Percentiles rank a stretch among this genome's conserved stretches.
Conservation (phyloP, 1,140 invertebrate genomes). For the Drosophila dunni region DNA sequence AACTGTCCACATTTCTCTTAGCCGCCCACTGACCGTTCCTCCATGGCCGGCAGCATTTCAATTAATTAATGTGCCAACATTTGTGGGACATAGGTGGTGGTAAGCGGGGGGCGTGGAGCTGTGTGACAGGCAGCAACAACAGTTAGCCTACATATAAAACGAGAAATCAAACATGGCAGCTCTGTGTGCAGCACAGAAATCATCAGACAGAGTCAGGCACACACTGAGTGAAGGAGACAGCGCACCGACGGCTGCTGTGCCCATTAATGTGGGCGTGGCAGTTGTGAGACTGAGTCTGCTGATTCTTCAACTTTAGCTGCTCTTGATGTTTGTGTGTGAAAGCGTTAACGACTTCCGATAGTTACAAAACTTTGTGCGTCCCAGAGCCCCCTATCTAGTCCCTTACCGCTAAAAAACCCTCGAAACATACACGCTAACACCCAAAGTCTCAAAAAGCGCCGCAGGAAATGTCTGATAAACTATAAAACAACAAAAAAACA, state of each 20-base stretch:
- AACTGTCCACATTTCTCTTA: no score
- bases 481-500: constrained; percentile 25
- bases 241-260: constrained; percentile 41
- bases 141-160: constrained; percentile 79
- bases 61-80: constrained; percentile 82
- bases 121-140: constrained; percentile 70
- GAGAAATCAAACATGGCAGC: constrained; percentile 80
- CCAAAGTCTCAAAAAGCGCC: constrained; percentile 61
- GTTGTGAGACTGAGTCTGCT: constrained; percentile 1
- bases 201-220: neutral
- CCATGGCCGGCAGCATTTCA: constrained; percentile 73
- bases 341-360: constrained; percentile 80
- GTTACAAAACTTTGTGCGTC: constrained; percentile 65
- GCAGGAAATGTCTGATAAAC: constrained; percentile 76
- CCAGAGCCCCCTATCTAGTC: neutral
- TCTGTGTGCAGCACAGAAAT: constrained; percentile 16
- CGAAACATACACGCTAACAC: constrained; percentile 13
- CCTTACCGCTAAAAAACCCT: neutral
- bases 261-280: constrained; percentile 59
- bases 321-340: constrained; percentile 56
- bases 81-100: constrained; percentile 47
- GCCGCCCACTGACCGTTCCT: neutral
- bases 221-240: constrained; percentile 12
- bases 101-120: constrained; percentile 3
- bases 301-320: constrained; percentile 15